Evolutionary conservation across 2,797 vertebrate genomes (phyloP).

Genomic region (Loris lydekkerianus): DNA sequence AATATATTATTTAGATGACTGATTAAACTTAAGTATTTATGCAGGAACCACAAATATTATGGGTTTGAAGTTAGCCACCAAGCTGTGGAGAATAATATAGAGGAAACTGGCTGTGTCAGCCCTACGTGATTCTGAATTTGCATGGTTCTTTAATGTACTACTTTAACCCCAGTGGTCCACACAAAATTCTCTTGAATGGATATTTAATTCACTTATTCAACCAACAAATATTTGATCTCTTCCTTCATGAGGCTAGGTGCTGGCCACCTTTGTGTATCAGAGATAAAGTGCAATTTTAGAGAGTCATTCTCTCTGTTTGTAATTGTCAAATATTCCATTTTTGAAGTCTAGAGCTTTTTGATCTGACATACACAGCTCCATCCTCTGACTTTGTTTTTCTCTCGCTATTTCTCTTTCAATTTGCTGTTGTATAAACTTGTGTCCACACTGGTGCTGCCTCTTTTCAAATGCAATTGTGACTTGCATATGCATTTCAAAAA

Average conservation of each 20-base stretch:
- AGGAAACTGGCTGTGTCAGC: not conserved
- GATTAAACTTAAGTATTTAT: not conserved
- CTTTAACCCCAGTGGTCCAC: not conserved
- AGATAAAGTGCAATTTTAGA: constrained; percentile 6
- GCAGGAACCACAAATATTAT: not conserved
- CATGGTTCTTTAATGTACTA: not conserved
- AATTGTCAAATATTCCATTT: constrained; percentile 37
- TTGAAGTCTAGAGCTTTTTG: constrained; percentile 19
- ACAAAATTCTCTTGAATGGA: not conserved
- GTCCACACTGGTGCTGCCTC: not conserved
- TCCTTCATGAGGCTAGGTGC: not conserved
- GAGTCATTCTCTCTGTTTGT: not conserved
- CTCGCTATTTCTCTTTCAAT: not conserved
- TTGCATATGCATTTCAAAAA: constrained; percentile 57
- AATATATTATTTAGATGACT: not conserved
- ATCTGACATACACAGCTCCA: not conserved
- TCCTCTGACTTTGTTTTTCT: constrained; percentile 44
- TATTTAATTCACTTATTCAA: constrained; percentile 18
- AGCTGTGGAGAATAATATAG: not conserved
- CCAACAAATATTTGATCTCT: constrained; percentile 34
- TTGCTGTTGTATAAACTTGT: constrained; percentile 30
- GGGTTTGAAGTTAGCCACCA: not conserved
- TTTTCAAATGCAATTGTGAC: constrained; percentile 50
- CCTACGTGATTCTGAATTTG: not conserved
- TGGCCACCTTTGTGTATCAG: not conserved